A percentile compares a stretch with the other conserved stretches of the same genome.
phyloP scores from a whole-genome alignment of 2,888 invertebrate species.

The Drosophila cyrtoloma region DNA sequence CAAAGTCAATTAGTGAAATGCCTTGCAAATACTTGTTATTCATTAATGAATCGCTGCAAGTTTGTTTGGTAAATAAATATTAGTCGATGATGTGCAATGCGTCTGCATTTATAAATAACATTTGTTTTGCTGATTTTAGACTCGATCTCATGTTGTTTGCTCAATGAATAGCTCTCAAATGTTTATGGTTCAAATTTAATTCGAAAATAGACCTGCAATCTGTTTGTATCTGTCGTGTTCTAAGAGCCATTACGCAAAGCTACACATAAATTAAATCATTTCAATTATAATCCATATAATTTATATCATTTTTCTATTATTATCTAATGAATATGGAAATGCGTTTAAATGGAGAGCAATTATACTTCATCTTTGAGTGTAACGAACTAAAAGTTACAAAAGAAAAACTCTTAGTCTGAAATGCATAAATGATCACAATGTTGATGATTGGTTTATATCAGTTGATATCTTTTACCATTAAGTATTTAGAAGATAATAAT shows the following conservation, averaged over 20 bases:
- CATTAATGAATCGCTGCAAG: conserved; percentile 15
- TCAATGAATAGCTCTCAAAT: neutral
- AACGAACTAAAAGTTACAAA: neutral
- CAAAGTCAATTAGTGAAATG: conserved; percentile 45
- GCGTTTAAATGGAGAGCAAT: neutral
- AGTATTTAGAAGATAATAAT: neutral
- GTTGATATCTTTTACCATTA: neutral
- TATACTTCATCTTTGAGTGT: neutral
- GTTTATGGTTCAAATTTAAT: neutral
- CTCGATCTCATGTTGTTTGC: neutral
- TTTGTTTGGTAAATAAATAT: conserved; percentile 26
- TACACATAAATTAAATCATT: neutral
- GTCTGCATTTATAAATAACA: conserved; percentile 3
- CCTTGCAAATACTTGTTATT: conserved; percentile 24
- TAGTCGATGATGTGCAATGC: conserved; percentile 12
- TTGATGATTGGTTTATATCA: neutral
- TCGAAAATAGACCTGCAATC: neutral
- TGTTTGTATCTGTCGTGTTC: neutral
- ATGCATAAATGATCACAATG: no score
- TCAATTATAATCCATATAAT: neutral
- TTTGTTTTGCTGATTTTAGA: neutral
- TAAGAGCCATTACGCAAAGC: neutral
- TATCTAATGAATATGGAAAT: neutral
- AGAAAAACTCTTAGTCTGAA: neutral
- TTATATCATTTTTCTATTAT: neutral